Evolutionary conservation across 2,888 invertebrate genomes (phyloP).

Genomic region (Fabriciana adippe): DNA sequence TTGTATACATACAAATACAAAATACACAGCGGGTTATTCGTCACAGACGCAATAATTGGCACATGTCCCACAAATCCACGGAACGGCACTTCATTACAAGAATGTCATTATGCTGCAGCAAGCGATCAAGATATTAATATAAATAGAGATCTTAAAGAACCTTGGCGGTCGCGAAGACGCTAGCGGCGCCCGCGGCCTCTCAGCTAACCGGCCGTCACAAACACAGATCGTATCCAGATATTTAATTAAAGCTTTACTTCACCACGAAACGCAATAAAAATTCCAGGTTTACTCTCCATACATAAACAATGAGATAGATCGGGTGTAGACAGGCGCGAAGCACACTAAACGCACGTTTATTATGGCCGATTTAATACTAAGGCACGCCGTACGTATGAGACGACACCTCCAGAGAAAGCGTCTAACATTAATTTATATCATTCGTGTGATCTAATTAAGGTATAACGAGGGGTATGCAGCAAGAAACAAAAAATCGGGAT

Average conservation of each 20-base stretch:
- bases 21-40: slow-evolving; percentile 62
- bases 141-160: slow-evolving; percentile 77
- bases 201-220: slow-evolving; percentile 50
- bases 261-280: slow-evolving; percentile 71
- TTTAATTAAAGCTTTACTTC: slow-evolving; percentile 66
- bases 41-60: slow-evolving; percentile 77
- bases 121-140: slow-evolving; percentile 77
- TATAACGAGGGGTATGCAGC: slow-evolving; percentile 77
- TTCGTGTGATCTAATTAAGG: slow-evolving; percentile 80
- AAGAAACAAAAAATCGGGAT: slow-evolving; percentile 82
- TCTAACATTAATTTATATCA: slow-evolving; percentile 76
- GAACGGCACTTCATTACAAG: slow-evolving; percentile 77
- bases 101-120: slow-evolving; percentile 79
- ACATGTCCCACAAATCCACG: slow-evolving; percentile 77
- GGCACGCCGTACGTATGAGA: slow-evolving; percentile 58
- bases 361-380: slow-evolving; percentile 74
- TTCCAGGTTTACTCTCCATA: slow-evolving; percentile 79
- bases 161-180: slow-evolving; percentile 68
- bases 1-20: slow-evolving; percentile 76
- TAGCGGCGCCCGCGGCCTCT: slow-evolving; percentile 53
- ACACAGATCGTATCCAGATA: slow-evolving; percentile 58
- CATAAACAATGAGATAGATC: slow-evolving; percentile 82
- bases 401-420: slow-evolving; percentile 66
- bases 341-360: slow-evolving; percentile 79
- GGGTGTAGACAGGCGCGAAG: slow-evolving; percentile 77